Conservation (phyloP, 2,888 invertebrate genomes). For the Harpagoxenus sublaevis region DNA sequence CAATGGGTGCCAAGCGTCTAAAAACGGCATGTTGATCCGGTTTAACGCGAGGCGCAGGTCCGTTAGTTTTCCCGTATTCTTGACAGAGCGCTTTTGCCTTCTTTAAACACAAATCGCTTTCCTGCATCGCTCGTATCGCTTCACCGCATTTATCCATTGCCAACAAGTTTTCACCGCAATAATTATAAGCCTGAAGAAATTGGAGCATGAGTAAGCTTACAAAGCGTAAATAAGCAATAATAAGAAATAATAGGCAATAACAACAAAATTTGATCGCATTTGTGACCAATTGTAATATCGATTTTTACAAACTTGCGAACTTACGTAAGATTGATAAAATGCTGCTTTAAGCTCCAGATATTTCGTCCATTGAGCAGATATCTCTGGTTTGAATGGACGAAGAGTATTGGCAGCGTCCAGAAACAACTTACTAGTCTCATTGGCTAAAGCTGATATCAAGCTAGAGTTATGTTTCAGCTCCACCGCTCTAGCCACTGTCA, state of each 20-base stretch:
- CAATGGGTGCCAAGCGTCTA: slow-evolving; percentile 87
- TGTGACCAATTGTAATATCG: not conserved
- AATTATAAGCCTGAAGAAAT: slow-evolving; percentile 88
- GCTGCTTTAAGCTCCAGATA: slow-evolving; percentile 88
- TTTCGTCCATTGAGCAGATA: slow-evolving; percentile 88
- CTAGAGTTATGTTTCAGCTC: slow-evolving; percentile 89
- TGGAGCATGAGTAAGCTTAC: not conserved
- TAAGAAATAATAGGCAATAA: not conserved
- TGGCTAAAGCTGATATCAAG: slow-evolving; percentile 88
- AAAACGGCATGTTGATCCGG: slow-evolving; percentile 89
- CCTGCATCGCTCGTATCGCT: slow-evolving; percentile 88
- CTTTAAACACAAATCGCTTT: slow-evolving; percentile 87
- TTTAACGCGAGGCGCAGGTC: slow-evolving; percentile 88
- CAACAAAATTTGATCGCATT: slow-evolving; percentile 1
- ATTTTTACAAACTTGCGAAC: slow-evolving; percentile 82
- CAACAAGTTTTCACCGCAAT: slow-evolving; percentile 88
- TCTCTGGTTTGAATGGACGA: slow-evolving; percentile 86
- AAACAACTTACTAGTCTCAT: slow-evolving; percentile 89
- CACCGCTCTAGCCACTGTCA: slow-evolving; percentile 89
- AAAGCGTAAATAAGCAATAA: not conserved
- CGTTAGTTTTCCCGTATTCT: slow-evolving; percentile 88
- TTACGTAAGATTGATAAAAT: slow-evolving; percentile 89
- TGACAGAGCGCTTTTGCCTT: slow-evolving; percentile 87
- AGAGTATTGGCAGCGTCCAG: slow-evolving; percentile 87
- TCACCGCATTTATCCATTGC: slow-evolving; percentile 89